Percentiles rank a stretch among this genome's conserved stretches.
These are phyloP conservation scores for Alosa sapidissima DNA, from an alignment of 2,797 vertebrate species.

Conservation along the genomic window DNA sequence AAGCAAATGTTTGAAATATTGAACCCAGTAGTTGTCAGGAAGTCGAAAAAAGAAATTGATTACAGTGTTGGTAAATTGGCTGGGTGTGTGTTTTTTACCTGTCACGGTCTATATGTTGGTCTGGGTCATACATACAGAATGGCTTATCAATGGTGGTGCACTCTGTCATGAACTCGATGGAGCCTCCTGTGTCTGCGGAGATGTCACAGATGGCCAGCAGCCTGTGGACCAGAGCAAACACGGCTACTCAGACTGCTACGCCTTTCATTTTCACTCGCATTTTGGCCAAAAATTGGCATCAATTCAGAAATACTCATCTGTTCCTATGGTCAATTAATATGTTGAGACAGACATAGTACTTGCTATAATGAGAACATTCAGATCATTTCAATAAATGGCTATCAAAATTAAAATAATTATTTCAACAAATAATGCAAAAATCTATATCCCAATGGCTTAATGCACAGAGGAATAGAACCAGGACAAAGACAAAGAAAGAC, in stretches of 20 bases:
- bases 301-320: neutral
- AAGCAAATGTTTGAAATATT: neutral
- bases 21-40: neutral
- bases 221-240: constrained; percentile 63
- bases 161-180: constrained; percentile 96
- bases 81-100: constrained; percentile 72
- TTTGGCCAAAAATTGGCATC: neutral
- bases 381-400: too few relatives aligned
- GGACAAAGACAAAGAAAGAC: too few relatives aligned
- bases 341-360: neutral
- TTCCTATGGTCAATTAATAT: neutral
- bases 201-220: constrained; percentile 97
- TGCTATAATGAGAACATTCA: too few relatives aligned
- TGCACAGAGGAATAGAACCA: too few relatives aligned
- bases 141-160: constrained; percentile 95
- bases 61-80: neutral
- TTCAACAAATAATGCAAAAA: too few relatives aligned
- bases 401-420: too few relatives aligned
- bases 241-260: neutral
- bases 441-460: too few relatives aligned
- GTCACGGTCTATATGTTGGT: constrained; percentile 92
- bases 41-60: neutral
- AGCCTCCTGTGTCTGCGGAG: constrained; percentile 93
- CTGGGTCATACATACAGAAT: constrained; percentile 97
- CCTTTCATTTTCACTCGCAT: too few relatives aligned